Evolutionary conservation across 1,140 invertebrate species (phyloP).

Genomic region (Solenopsis invicta): DNA sequence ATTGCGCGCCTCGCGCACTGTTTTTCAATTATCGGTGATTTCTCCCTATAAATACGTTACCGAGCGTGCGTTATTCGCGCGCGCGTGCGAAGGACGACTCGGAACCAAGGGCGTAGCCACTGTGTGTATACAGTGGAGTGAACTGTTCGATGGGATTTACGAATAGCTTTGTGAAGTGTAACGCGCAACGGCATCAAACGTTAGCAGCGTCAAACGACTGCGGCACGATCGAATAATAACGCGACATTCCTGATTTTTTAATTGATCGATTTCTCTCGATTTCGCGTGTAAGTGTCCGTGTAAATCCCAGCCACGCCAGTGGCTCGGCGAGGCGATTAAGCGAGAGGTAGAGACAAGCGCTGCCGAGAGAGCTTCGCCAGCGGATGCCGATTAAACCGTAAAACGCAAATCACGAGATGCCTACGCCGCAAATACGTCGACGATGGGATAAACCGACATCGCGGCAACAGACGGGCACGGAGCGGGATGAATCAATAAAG

Average conservation of each 20-base stretch:
- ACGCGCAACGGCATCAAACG: not conserved
- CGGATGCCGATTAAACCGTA: constrained; percentile 69
- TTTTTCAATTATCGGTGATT: constrained; percentile 65
- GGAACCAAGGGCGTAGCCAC: constrained; percentile 44
- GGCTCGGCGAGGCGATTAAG: not conserved
- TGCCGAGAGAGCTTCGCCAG: constrained; percentile 1
- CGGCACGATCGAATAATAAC: not conserved
- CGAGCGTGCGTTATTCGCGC: constrained; percentile 38
- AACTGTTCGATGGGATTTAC: not conserved
- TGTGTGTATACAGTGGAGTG: not conserved
- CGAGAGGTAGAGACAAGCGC: constrained; percentile 24
- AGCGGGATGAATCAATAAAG: constrained; percentile 74
- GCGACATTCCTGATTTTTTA: not conserved
- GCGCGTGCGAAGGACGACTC: constrained; percentile 45
- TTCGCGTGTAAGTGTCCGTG: not conserved
- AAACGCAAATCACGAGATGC: constrained; percentile 74
- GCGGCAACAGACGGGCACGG: constrained; percentile 58
- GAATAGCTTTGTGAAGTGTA: not conserved
- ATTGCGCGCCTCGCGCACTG: constrained; percentile 40
- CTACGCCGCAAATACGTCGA: constrained; percentile 70
- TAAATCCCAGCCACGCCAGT: constrained; percentile 19
- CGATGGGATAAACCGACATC: constrained; percentile 73
- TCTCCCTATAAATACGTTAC: constrained; percentile 57
- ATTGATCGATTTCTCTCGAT: not conserved
- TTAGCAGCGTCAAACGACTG: not conserved